These are phyloP conservation scores for Solenopsis invicta DNA, from an alignment of 1,140 invertebrate genomes.

Conservation along the genomic window DNA sequence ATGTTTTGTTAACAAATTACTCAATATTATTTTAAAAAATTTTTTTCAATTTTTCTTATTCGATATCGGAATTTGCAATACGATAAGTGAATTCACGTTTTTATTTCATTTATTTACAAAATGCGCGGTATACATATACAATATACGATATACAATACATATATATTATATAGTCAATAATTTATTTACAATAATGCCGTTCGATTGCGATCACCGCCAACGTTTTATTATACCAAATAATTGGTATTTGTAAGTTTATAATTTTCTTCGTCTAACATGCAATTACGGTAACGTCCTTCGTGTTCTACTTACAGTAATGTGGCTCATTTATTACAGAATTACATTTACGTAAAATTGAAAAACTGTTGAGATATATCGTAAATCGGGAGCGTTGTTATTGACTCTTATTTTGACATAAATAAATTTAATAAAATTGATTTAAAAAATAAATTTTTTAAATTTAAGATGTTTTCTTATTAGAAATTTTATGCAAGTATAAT, in stretches of 20 bases:
- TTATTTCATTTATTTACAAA: slow-evolving; percentile 79
- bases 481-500: not conserved
- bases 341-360: not conserved
- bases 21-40: not conserved
- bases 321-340: not conserved
- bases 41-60: not conserved
- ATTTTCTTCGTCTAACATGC: not conserved
- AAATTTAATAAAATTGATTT: not conserved
- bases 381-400: not conserved
- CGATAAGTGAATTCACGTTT: slow-evolving; percentile 29
- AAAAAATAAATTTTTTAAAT: not conserved
- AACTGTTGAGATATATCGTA: not conserved
- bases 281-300: not conserved
- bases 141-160: slow-evolving; percentile 20
- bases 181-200: slow-evolving; percentile 78
- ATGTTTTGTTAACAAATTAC: not conserved
- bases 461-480: not conserved
- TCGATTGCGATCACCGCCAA: slow-evolving; percentile 38
- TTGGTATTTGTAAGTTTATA: not conserved
- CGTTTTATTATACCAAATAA: not conserved
- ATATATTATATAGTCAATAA: slow-evolving; percentile 69
- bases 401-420: slow-evolving; percentile 1
- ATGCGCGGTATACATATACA: slow-evolving; percentile 70
- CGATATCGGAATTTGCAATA: not conserved
- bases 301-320: not conserved